Evolutionary conservation across 92 coral and sea anemone genomes (phyloP), one percentile per base, ranked within the genome.

Genomic region (Chrysogorgia sp.): DNA sequence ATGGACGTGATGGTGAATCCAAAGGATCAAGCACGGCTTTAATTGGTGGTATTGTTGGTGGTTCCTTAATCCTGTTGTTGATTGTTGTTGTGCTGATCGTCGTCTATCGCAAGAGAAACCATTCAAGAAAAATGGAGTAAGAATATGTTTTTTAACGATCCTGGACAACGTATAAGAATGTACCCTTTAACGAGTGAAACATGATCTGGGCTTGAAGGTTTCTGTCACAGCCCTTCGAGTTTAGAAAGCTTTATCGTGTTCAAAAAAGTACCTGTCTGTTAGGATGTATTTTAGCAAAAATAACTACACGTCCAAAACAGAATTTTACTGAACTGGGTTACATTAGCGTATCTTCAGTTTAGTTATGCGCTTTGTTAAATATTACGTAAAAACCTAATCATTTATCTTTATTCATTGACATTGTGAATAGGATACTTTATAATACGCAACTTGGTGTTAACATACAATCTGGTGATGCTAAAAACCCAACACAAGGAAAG

Each of bases 1-100:
- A 17, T 25, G 47, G 6, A 37, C 12, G 43, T 37, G 43, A 37
- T 37, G 53, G 2, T 47, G n/a, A n/a, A 47, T 47, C 53, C 22
- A 29, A 58, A 4, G 64, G 65, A 50, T 29, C 55, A 5, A 72
- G 34, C 35, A 24, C 20, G 3, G 47, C 10, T 24, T 9, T 72
- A 22, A 32, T 72, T 53, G 79, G 65, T 26, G 79, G 79, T 53
- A 32, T 72, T 43, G 34, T 72, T 34, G 79, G 63, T 72, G 79
- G 79, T 52, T 64, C 55, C 22, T 32, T 72, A 23, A 21, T 53
- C 20, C 30, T 53, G 12, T 33, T 72, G 31, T 34, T 72, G 33
- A 33, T 72, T 4, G 3, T 72, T 28, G 12, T 72, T 55, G 59
- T 53, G 31, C 45, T 72, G 31, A 17, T 50, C 29, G 22, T 72